Base-by-base conservation (phyloP, 2,797 vertebrate species). In the Bradypodion ventrale region DNA sequence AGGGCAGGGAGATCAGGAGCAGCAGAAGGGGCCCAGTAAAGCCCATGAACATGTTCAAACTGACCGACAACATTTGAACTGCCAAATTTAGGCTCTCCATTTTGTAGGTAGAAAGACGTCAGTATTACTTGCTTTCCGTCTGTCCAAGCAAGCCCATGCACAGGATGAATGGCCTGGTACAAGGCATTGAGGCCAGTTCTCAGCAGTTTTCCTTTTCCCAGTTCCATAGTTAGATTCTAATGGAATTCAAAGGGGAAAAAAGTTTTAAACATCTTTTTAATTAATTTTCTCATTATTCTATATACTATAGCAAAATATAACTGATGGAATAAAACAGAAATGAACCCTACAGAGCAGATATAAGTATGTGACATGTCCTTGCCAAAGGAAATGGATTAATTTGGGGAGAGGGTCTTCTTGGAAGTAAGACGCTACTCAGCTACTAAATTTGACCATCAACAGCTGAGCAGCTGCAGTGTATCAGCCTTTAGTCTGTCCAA, bases 61-160 rank as follows among this genome's bases (percentile, higher is more conserved):
- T 98, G 97, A 35, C 98, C 98, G 0, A 99, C 96, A n/a, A 99
- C 97, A 0, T 96, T 97, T 0, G 97, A 98, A 94, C 97, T 97
- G 0, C 98, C 98, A 2, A 99, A 98, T 42, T 75, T 94, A 56
- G 96, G 96, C 89, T 97, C 97, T 1, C 97, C 97, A 0, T 94
- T 85, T 0, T 94, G 87, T 40, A 96, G 94, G 73, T 90, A 96
- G 70, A 99, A 89, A 0, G 97, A 80, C 0, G 97, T 99, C 56
- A 99, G 94, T 84, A 98, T 97, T 75, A 99, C 97, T 90, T 98
- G 98, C 46, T 95, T 97, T 66, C 99, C 99, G 0, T 99, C 97
- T 0, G 98, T 99, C 99, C 99, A 99, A 8, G 97, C 97, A 37
- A 99, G 96, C 8, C 99, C 99, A 0, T 99, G 97, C 87, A 97